A percentile compares a stretch with the other conserved stretches of the same genome.
These are phyloP conservation scores for Thalpophila matura DNA, from an alignment of 2,888 invertebrate species.

Conservation along the genomic window DNA sequence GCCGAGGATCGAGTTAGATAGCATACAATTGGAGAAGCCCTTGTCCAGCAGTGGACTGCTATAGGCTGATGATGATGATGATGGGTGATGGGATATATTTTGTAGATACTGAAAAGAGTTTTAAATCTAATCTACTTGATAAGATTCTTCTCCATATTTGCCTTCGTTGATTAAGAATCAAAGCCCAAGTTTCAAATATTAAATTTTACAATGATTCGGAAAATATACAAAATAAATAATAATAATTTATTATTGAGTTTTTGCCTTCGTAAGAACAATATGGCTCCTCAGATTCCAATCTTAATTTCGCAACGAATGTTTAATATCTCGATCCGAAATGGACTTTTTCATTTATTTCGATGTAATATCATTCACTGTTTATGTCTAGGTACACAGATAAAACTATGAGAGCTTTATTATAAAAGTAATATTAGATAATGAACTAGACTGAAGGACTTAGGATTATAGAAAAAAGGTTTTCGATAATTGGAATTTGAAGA, in stretches of 20 bases:
- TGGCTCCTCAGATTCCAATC: conserved; percentile 22
- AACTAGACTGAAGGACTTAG: background rate
- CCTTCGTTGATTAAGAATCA: too few species aligned
- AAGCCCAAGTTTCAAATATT: conserved; percentile 14
- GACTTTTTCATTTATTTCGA: conserved; percentile 36
- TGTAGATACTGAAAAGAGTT: too few species aligned
- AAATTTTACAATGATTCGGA: conserved; percentile 7
- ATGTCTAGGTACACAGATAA: conserved; percentile 22
- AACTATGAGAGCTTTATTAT: conserved; percentile 27
- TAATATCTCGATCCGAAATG: conserved; percentile 43
- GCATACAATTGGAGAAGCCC: too few species aligned
- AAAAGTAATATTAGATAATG: conserved; percentile 40
- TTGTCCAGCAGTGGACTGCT: too few species aligned
- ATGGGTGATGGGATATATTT: too few species aligned
- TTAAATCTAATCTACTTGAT: too few species aligned
- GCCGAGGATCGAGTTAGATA: too few species aligned
- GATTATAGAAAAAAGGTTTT: conserved; percentile 27
- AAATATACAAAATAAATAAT: conserved; percentile 5
- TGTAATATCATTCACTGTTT: conserved; percentile 48
- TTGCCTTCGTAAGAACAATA: conserved; percentile 32
- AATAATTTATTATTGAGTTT: background rate
- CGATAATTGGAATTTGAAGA: conserved; percentile 22
- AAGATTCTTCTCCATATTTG: too few species aligned
- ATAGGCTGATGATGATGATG: too few species aligned
- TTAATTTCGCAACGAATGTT: conserved; percentile 40